phyloP scores from a whole-genome alignment of 2,113 vertebrate genomes.

The Chrysochloris asiatica region DNA sequence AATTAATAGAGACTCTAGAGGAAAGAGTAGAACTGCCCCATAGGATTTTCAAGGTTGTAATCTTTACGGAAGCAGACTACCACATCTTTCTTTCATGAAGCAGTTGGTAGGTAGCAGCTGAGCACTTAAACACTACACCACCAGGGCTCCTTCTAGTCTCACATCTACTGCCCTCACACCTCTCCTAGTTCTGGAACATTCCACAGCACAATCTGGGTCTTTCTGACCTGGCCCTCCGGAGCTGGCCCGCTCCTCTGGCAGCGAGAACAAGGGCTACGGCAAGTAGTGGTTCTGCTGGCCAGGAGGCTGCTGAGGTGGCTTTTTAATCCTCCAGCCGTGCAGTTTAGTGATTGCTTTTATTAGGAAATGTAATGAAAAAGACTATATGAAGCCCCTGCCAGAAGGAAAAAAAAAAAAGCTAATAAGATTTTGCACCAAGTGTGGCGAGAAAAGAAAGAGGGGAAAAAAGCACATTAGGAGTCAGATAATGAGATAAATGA shows the following conservation, averaged over 20 bases:
- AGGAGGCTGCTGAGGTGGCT: constrained; percentile 72
- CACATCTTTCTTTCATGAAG: neutral
- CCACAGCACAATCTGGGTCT: neutral
- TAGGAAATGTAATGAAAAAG: constrained; percentile 83
- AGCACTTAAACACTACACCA: neutral
- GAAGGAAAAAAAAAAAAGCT: constrained; percentile 65
- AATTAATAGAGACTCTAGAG: neutral
- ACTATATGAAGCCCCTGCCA: constrained; percentile 79
- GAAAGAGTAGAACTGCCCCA: neutral
- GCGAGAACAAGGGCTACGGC: neutral
- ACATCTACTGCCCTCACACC: neutral
- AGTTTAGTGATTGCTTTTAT: constrained; percentile 80
- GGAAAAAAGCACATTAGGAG: constrained; percentile 75
- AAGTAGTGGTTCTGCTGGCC: constrained; percentile 47
- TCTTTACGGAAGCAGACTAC: neutral
- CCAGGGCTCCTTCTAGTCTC: neutral
- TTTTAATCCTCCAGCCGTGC: constrained; percentile 69
- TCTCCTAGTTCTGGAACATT: neutral
- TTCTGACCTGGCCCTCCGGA: rapidly evolving
- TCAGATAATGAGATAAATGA: constrained; percentile 82
- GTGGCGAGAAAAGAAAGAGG: constrained; percentile 76
- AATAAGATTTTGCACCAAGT: constrained; percentile 81
- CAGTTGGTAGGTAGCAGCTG: neutral
- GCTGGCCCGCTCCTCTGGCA: neutral
- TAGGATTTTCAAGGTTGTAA: neutral